Evolutionary conservation across 2,797 vertebrate genomes (phyloP).

Genomic region (Rachycentron canadum): DNA sequence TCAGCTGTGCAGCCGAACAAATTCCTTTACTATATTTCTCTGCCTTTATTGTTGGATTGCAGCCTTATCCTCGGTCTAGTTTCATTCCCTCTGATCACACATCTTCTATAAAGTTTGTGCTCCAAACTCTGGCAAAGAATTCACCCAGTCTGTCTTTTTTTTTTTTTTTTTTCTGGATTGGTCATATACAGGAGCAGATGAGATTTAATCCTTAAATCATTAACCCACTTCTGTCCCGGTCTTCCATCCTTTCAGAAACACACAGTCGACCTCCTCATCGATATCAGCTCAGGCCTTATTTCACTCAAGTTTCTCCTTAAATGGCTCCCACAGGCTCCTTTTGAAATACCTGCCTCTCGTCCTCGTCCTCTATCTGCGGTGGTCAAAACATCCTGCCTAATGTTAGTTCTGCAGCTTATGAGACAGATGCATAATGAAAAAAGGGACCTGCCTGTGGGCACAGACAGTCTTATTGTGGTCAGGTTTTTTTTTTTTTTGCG

Average conservation of each 20-base stretch:
- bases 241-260: background rate
- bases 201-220: background rate
- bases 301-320: background rate
- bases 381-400: background rate
- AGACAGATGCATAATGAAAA: background rate
- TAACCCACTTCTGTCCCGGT: background rate
- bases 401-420: background rate
- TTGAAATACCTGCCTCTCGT: background rate
- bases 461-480: background rate
- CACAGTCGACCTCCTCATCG: background rate
- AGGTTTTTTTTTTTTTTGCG: background rate
- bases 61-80: background rate
- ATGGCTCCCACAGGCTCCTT: too few species aligned
- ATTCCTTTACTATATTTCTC: constrained; percentile 7
- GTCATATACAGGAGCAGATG: background rate
- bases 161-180: too few species aligned
- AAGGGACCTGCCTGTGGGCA: background rate
- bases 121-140: background rate
- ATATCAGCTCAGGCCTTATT: background rate
- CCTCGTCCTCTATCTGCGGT: background rate
- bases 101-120: background rate
- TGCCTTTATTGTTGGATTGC: constrained; percentile 1
- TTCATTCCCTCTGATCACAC: background rate
- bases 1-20: constrained; percentile 24
- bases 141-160: background rate